These are phyloP conservation scores for Sebastes baramenuke DNA, from an alignment of 2,797 vertebrate species.

Conservation along the genomic window DNA sequence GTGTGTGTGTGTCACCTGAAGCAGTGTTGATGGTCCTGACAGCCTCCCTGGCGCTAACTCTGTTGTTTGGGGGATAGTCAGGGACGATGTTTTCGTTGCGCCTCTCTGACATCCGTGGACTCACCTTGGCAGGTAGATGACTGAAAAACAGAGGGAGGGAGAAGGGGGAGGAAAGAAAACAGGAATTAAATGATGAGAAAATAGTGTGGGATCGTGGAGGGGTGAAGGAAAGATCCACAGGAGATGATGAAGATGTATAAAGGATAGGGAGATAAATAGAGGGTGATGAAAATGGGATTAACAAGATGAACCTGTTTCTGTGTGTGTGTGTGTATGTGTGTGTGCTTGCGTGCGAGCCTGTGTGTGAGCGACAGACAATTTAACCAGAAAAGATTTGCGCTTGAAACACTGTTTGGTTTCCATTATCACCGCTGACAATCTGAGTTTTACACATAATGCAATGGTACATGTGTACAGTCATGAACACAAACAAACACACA, in stretches of 20 bases:
- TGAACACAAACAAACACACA: background rate
- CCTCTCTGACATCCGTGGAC: slow-evolving; percentile 77
- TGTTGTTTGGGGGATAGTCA: slow-evolving; percentile 86
- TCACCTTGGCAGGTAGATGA: slow-evolving; percentile 84
- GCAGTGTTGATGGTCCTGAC: slow-evolving; percentile 85
- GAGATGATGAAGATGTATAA: background rate
- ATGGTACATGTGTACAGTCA: slow-evolving; percentile 2
- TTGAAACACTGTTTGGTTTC: slow-evolving; percentile 44
- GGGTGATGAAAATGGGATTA: slow-evolving; percentile 20
- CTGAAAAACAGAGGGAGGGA: slow-evolving; percentile 64
- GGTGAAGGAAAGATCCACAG: background rate
- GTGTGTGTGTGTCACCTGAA: slow-evolving; percentile 72
- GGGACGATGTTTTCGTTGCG: slow-evolving; percentile 83
- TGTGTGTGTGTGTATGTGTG: slow-evolving; percentile 4
- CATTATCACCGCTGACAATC: slow-evolving; percentile 32
- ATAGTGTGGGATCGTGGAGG: background rate
- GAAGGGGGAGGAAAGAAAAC: background rate
- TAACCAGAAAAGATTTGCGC: slow-evolving; percentile 36
- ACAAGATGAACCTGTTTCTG: background rate
- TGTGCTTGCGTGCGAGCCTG: background rate
- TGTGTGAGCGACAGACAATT: slow-evolving; percentile 4
- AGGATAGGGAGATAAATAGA: background rate
- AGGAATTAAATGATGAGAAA: background rate
- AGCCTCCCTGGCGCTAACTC: slow-evolving; percentile 83
- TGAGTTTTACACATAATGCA: slow-evolving; percentile 38